These are phyloP conservation scores for Plestiodon gilberti DNA, from an alignment of 2,113 vertebrate genomes.

Conservation along the genomic window DNA sequence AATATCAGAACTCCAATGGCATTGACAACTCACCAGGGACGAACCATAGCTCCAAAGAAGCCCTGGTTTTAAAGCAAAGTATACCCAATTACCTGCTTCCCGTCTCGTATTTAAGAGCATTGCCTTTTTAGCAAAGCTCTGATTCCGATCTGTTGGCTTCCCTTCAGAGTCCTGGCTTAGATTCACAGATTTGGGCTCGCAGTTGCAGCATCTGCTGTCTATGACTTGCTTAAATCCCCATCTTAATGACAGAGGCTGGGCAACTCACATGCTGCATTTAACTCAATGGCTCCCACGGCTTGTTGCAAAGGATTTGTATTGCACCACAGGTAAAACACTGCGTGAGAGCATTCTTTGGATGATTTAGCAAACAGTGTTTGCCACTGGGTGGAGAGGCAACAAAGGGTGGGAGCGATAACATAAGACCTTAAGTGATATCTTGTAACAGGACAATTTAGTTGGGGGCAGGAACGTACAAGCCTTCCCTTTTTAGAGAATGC, in stretches of 20 bases:
- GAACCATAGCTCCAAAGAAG: background rate
- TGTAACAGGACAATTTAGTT: background rate
- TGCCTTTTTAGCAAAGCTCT: background rate
- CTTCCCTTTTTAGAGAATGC: background rate
- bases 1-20: background rate
- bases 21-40: too few species aligned
- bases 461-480: background rate
- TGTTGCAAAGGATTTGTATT: background rate
- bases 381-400: background rate
- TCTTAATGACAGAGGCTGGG: background rate
- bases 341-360: background rate
- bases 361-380: background rate
- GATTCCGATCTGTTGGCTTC: background rate
- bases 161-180: background rate
- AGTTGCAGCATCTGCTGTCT: too few species aligned
- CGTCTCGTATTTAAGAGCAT: background rate
- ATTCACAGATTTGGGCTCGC: background rate
- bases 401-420: background rate
- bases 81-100: background rate
- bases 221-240: too few species aligned
- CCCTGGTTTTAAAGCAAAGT: background rate
- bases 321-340: background rate
- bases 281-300: background rate
- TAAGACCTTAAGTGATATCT: background rate
- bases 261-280: background rate